phyloP scores from a whole-genome alignment of 2,113 vertebrate genomes.

The cattle (Bos taurus) region ARS-UCD2.0 NC_037333.1:29595501-29596000 shows the following conservation, averaged over 20 bases:
- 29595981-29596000: slow-evolving; percentile 22
- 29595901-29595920: slow-evolving; percentile 40
- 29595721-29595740: background rate
- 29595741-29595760: background rate
- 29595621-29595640: background rate
- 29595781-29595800: background rate
- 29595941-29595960: slow-evolving; percentile 31
- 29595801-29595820: background rate
- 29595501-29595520: background rate
- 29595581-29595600: background rate
- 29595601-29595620: background rate
- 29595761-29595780: background rate
- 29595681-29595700: background rate
- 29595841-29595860: background rate
- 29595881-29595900: slow-evolving; percentile 40
- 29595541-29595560: background rate
- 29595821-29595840: background rate
- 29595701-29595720: background rate
- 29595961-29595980: slow-evolving; percentile 56
- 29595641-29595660: background rate
- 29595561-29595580: background rate
- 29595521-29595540: background rate
- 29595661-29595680: background rate
- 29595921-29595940: slow-evolving; percentile 41
- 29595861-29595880: background rate